Evolutionary conservation across 2,888 invertebrate genomes (phyloP).

Genomic region (Macaria notata): DNA sequence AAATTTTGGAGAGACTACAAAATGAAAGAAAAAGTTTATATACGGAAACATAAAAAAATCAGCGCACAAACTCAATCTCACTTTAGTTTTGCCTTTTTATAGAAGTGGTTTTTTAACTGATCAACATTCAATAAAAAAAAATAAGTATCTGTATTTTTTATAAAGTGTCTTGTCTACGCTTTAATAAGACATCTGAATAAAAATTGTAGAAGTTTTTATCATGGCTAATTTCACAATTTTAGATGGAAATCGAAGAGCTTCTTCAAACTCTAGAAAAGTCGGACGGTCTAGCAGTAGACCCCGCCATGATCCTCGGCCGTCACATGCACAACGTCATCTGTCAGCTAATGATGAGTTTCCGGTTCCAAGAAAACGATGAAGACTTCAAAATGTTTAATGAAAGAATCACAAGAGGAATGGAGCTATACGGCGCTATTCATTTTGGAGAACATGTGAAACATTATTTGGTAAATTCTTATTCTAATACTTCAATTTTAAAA

Average conservation of each 20-base stretch:
- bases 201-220: too few relatives aligned
- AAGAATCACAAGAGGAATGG: constrained; percentile 91
- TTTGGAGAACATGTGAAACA: constrained; percentile 89
- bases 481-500: too few relatives aligned
- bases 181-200: too few relatives aligned
- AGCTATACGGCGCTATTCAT: constrained; percentile 88
- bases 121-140: too few relatives aligned
- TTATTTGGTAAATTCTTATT: constrained; percentile 68
- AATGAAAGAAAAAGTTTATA: too few relatives aligned
- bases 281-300: constrained; percentile 76
- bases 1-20: too few relatives aligned
- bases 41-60: too few relatives aligned
- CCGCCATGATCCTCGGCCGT: constrained; percentile 86
- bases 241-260: constrained; percentile 88
- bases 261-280: constrained; percentile 54
- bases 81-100: too few relatives aligned
- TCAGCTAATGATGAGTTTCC: constrained; percentile 90
- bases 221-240: constrained; percentile 18
- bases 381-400: constrained; percentile 88
- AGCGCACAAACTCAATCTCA: too few relatives aligned
- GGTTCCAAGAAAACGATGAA: constrained; percentile 87
- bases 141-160: too few relatives aligned
- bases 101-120: too few relatives aligned
- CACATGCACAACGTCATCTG: constrained; percentile 93
- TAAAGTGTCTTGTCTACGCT: too few relatives aligned